Percentiles rank a stretch among this genome's conserved stretches.
phyloP scores from a whole-genome alignment of 2,888 invertebrate species.

The Limenitis arthemis region DNA sequence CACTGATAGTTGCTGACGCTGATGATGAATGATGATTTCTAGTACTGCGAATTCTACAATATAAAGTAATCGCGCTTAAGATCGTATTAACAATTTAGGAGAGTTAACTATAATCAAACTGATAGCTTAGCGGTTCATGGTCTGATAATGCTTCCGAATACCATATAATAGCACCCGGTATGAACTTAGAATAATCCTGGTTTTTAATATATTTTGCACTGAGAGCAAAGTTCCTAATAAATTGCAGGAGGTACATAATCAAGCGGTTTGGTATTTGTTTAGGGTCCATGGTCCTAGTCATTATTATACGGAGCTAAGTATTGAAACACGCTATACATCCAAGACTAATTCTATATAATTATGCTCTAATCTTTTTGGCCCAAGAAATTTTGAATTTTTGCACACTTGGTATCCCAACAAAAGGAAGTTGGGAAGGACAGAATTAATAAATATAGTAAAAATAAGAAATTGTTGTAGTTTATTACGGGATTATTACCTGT shows the following conservation, averaged over 20 bases:
- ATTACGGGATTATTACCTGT: too few species aligned
- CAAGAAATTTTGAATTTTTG: too few species aligned
- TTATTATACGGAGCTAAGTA: constrained; percentile 57
- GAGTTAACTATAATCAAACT: constrained; percentile 39
- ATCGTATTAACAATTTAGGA: constrained; percentile 53
- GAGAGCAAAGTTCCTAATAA: constrained; percentile 62
- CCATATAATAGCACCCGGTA: constrained; percentile 36
- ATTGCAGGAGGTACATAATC: constrained; percentile 31
- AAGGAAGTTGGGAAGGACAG: too few species aligned
- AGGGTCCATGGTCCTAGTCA: constrained; percentile 68
- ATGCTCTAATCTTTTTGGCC: too few species aligned
- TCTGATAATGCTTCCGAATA: constrained; percentile 50
- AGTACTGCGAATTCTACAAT: constrained; percentile 7
- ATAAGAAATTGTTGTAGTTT: too few species aligned
- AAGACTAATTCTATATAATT: too few species aligned
- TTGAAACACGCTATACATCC: too few species aligned
- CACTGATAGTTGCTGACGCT: too few species aligned
- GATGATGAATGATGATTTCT: too few species aligned
- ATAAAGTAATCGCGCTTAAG: constrained; percentile 56
- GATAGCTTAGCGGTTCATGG: constrained; percentile 49
- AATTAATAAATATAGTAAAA: too few species aligned
- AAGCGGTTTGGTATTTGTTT: constrained; percentile 37
- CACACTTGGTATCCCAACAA: too few species aligned
- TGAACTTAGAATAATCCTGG: constrained; percentile 34
- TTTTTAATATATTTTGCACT: constrained; percentile 52